These are phyloP conservation scores for Listrodromus nycthemerus DNA, from an alignment of 2,888 invertebrate genomes.

Conservation along the genomic window DNA sequence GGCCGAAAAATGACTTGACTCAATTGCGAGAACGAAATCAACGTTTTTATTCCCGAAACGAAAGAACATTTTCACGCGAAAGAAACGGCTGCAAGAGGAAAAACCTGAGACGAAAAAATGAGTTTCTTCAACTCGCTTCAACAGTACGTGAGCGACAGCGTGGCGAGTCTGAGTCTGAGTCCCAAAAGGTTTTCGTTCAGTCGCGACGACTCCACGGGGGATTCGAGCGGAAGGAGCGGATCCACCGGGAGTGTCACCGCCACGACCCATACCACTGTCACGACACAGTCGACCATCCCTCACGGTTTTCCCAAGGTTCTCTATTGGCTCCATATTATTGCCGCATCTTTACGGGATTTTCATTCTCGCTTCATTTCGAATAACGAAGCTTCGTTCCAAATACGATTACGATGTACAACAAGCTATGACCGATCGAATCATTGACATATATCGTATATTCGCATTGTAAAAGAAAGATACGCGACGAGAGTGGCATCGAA, in stretches of 20 bases:
- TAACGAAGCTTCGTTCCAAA: no score
- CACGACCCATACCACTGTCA: conserved; percentile 82
- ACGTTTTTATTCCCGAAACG: background rate
- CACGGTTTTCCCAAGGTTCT: conserved; percentile 82
- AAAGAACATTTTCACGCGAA: background rate
- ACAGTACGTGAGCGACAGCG: conserved; percentile 94
- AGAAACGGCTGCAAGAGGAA: background rate
- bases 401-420: no score
- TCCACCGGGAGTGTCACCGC: conserved; percentile 82
- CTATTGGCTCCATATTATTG: no score
- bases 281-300: conserved; percentile 73
- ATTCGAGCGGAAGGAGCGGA: conserved; percentile 76
- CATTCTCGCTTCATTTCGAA: no score
- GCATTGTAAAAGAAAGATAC: no score
- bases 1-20: conserved; percentile 41
- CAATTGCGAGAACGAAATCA: conserved; percentile 7
- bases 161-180: conserved; percentile 91
- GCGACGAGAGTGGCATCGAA: no score
- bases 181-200: conserved; percentile 90
- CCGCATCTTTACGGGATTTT: background rate
- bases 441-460: no score
- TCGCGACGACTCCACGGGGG: conserved; percentile 87
- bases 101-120: conserved; percentile 85
- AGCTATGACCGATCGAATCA: no score
- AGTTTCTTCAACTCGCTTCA: conserved; percentile 94